Evolutionary conservation across 2,888 invertebrate genomes (phyloP).

Genomic region (Cyaniris semiargus): DNA sequence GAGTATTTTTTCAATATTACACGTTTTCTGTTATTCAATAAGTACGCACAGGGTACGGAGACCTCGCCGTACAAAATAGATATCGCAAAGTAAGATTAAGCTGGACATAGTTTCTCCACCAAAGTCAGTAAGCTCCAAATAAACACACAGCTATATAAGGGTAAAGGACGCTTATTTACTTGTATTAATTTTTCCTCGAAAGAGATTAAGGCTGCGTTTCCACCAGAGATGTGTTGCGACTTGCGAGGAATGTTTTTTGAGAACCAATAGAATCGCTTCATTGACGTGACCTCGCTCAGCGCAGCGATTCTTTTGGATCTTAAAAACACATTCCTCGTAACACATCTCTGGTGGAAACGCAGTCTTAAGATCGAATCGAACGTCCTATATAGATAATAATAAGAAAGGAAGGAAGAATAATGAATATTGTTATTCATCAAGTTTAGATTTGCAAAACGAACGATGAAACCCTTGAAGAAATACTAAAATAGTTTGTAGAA

Average conservation of each 20-base stretch:
- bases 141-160: slow-evolving; percentile 12
- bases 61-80: slow-evolving; percentile 10
- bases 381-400: not conserved
- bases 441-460: too few relatives aligned
- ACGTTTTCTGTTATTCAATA: slow-evolving; percentile 1
- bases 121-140: slow-evolving; percentile 3
- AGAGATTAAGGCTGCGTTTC: too few relatives aligned
- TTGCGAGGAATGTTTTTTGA: too few relatives aligned
- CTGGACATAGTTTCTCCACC: not conserved
- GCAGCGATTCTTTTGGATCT: too few relatives aligned
- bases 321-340: too few relatives aligned
- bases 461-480: too few relatives aligned
- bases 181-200: not conserved
- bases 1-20: not conserved
- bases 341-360: too few relatives aligned
- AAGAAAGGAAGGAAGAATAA: not conserved
- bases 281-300: too few relatives aligned
- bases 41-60: not conserved
- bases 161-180: not conserved
- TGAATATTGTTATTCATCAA: too few relatives aligned
- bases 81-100: slow-evolving; percentile 12
- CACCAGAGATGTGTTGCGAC: too few relatives aligned
- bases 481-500: not conserved
- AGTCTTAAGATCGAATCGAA: not conserved
- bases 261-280: too few relatives aligned